Base-by-base conservation (phyloP, 1,140 invertebrate genomes). In the Diploscapter pachys region DNA sequence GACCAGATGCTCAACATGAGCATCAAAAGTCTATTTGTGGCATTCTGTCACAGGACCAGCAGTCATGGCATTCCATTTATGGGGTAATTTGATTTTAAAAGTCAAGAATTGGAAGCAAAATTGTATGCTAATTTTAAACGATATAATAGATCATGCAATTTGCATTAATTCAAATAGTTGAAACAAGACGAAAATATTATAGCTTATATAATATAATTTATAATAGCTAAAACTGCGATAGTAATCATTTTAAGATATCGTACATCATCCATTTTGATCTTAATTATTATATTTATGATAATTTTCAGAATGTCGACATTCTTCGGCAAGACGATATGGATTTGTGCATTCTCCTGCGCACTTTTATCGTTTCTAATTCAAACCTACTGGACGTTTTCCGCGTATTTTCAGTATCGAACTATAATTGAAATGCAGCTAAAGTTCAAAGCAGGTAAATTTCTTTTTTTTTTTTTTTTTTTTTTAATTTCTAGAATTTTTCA, bases 351-450 rank as follows among this genome's bases (percentile, higher is more conserved):
- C 13, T 78, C 11, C 73, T 83, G 52, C 77, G 13, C 77, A 13
- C 73, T 83, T 53, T 78, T 57, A 55, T 71, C 72, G 49, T 85
- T 85, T 69, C 61, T 78, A 52, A 78, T 81, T 62, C 83, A 85
- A 73, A 85, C 83, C 5, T 85, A 85, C 73, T 81, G 82, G 66
- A 85, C 83, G 50, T 72, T 85, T 71, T 81, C 78, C 6, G 83
- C 85, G 72, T 85, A 85, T 65, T 71, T 85, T 3, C 63, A 81
- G 62, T 85, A 83, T 73, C 64, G 83, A 55, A 85, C 83, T 57
- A 85, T 85, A 63, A 85, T 85, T 63, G 83, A 85, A 81, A 85
- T 85, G 84, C 83, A 85, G 71, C 68, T 85, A 9, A 85, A 85
- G 63, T 85, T 85, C 63, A 82, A 84, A 66, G 82, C 84, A 65